Conservation (phyloP, 1,140 invertebrate genomes). For the Cyclina sinensis region DNA sequence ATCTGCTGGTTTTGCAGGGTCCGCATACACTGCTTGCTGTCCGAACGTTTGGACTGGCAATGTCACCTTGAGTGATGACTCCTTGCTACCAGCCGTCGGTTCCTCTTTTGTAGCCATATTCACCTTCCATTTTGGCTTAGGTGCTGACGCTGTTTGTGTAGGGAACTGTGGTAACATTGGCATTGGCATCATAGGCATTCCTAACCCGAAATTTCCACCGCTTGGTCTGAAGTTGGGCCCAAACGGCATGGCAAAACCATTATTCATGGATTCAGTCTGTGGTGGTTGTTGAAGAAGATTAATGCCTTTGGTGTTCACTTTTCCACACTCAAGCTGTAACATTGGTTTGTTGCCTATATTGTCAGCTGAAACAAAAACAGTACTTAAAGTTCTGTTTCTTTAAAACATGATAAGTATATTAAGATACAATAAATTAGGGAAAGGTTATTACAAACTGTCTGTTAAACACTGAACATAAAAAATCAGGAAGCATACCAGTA, state of each 20-base stretch:
- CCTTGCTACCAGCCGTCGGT: not conserved
- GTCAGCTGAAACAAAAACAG: conserved; percentile 29
- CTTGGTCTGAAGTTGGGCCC: not conserved
- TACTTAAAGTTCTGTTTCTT: no score
- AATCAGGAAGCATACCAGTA: no score
- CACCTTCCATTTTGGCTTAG: conserved; percentile 37
- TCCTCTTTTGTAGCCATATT: not conserved
- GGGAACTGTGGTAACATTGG: not conserved
- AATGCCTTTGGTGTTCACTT: conserved; percentile 5
- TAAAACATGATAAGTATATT: no score
- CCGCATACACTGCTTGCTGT: not conserved
- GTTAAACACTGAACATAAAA: no score
- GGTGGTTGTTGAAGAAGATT: conserved; percentile 24
- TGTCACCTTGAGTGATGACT: not conserved
- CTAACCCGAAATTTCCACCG: not conserved
- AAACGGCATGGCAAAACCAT: not conserved
- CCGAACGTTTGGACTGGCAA: not conserved
- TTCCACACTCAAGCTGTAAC: conserved; percentile 46
- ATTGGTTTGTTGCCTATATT: conserved; percentile 41
- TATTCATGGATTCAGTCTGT: not conserved
- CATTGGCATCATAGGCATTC: not conserved
- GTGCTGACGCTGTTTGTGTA: not conserved
- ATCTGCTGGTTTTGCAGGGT: not conserved
- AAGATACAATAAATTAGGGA: no score
- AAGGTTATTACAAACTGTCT: no score